Conservation (phyloP, 2,888 invertebrate species). For the Axea sp. region DNA sequence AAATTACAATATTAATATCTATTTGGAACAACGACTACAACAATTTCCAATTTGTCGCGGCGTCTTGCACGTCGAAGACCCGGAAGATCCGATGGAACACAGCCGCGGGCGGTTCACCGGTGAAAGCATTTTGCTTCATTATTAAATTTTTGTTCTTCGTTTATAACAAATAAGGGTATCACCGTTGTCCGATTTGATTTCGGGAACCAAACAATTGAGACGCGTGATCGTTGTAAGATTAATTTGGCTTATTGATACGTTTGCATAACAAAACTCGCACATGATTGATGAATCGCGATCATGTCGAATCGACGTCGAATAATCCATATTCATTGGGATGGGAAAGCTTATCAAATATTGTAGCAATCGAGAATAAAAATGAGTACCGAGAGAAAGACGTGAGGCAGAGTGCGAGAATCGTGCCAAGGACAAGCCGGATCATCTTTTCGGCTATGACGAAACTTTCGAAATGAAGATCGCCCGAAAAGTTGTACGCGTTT, state of each 20-base stretch:
- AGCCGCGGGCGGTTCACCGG: conserved; percentile 38
- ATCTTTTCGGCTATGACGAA: conserved; percentile 58
- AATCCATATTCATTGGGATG: conserved; percentile 18
- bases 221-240: conserved; percentile 18
- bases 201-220: conserved; percentile 5
- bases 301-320: conserved; percentile 6
- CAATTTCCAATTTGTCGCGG: conserved; percentile 78
- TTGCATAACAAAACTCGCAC: conserved; percentile 17
- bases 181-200: conserved; percentile 33
- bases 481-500: conserved; percentile 43
- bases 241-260: conserved; percentile 6
- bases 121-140: conserved; percentile 56
- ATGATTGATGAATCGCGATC: conserved; percentile 30
- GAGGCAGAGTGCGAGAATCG: conserved; percentile 35
- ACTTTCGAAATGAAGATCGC: conserved; percentile 58
- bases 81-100: conserved; percentile 43
- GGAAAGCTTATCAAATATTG: conserved; percentile 31
- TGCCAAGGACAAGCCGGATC: conserved; percentile 56
- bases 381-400: conserved; percentile 28
- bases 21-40: conserved; percentile 48
- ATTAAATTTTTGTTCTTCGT: conserved; percentile 28
- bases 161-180: conserved; percentile 39
- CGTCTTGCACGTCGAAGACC: conserved; percentile 63
- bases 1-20: conserved; percentile 38
- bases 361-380: conserved; percentile 16